A percentile compares a stretch with the other conserved stretches of the same genome.
Conservation (phyloP, 2,113 vertebrate species). For the Silurus meridionalis region DNA sequence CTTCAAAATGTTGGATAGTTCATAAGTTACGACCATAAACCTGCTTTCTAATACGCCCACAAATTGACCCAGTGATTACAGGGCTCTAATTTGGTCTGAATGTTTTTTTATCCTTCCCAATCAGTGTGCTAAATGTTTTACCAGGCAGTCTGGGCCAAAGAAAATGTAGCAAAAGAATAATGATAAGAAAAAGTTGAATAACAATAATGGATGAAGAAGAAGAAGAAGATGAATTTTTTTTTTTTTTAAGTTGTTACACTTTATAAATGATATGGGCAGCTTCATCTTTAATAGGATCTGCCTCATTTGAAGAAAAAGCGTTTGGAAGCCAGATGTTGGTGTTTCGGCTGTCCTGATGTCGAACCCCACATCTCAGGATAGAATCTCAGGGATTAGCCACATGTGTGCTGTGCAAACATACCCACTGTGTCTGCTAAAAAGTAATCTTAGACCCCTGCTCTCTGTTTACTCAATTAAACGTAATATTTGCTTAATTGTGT, state of each 20-base stretch:
- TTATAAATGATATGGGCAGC: neutral
- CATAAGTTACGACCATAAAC: too few species aligned
- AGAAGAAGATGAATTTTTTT: neutral
- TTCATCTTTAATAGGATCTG: neutral
- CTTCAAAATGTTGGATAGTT: too few species aligned
- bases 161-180: neutral
- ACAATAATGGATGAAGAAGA: neutral
- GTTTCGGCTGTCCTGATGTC: conserved; percentile 42
- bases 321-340: conserved; percentile 40
- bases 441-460: conserved; percentile 46
- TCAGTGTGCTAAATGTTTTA: too few species aligned
- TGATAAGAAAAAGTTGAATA: neutral
- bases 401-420: conserved; percentile 50
- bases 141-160: too few species aligned
- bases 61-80: too few species aligned
- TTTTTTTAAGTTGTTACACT: neutral
- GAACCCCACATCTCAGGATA: conserved; percentile 35
- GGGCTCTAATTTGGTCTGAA: too few species aligned
- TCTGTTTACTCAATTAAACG: conserved; percentile 57
- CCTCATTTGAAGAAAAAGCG: neutral
- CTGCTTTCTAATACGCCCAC: too few species aligned
- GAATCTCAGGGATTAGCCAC: conserved; percentile 51
- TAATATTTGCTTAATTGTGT: conserved; percentile 59
- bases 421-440: conserved; percentile 35
- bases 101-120: too few species aligned